phyloP scores from a whole-genome alignment of 2,888 invertebrate species.

The Malthinus seriepunctatus region DNA sequence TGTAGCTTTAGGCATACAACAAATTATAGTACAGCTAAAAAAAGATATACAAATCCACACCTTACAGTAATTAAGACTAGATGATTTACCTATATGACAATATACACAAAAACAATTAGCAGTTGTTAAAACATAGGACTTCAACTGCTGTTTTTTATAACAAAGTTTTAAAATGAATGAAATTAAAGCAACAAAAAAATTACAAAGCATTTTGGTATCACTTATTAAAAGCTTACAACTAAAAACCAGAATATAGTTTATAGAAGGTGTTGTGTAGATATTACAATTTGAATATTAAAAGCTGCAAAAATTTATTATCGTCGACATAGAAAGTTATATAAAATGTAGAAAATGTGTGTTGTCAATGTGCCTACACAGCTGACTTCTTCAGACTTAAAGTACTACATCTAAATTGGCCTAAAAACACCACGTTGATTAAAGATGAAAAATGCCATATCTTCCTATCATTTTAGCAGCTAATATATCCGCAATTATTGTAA shows the following conservation, averaged over 20 bases:
- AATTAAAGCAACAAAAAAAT: no score
- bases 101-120: slow-evolving; percentile 2
- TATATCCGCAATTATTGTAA: neutral
- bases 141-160: slow-evolving; percentile 8
- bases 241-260: no score
- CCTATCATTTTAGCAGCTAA: no score
- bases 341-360: slow-evolving; percentile 27
- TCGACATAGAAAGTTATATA: slow-evolving; percentile 20
- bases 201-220: no score
- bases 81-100: slow-evolving; percentile 15
- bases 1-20: slow-evolving; percentile 13
- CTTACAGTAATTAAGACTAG: slow-evolving; percentile 29
- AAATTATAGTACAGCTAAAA: slow-evolving; percentile 22
- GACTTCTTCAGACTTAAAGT: slow-evolving; percentile 15
- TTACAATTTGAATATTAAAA: neutral
- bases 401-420: slow-evolving; percentile 5
- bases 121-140: slow-evolving; percentile 8
- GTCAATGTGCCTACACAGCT: slow-evolving; percentile 9
- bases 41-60: slow-evolving; percentile 24
- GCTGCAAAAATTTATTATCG: slow-evolving; percentile 9
- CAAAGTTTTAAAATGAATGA: neutral
- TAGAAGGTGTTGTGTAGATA: no score
- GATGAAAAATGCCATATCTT: no score
- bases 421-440: slow-evolving; percentile 1
- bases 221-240: no score